Base-by-base conservation (phyloP, 2,888 invertebrate genomes). In the Pseudolycoriella hygida region DNA sequence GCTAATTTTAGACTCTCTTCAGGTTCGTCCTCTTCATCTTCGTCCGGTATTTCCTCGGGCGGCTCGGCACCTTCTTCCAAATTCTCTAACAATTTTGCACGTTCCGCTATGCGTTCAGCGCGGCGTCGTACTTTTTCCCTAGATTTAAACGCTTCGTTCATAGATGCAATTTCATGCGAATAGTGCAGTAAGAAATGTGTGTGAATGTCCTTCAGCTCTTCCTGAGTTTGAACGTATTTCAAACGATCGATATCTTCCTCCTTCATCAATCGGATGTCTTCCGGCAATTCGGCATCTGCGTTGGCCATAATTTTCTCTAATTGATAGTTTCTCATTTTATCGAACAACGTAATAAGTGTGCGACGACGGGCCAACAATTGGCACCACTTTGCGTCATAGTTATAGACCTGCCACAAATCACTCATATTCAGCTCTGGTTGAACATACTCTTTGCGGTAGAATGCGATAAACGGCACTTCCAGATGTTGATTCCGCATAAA, bases 401-500 rank as follows among this genome's bases (percentile, higher is more conserved):
- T 84, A 67, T 92, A 97, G n/a, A 98, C 85, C 60, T 86, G 89
- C 98, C 98, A 99, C 25, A 98, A 67, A 59, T 98, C 97, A 55
- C 89, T 89, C 44, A 94, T 89, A 53, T 80, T 87, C 17, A 98
- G 67, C 57, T 96, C 94, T 0, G 93, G 92, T 56, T 88, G 83
- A 0, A 97, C 90, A 55, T 93, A 93, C 62, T 99, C 98, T 63
- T 98, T 98, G 19, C 97, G 76, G 61, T 98, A 99, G 66, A 94
- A 96, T 0, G 93, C 92, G 55, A 98, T 98, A 63, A 98, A 98
- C 0, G 98, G 97, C 38, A 97, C 94, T 68, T 98, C 97, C 52
- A 93, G 70, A 42, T 87, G 82, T 57, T 94, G 89, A 61, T 93
- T 94, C 37, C 96, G 70, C 78, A 98, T 94, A 59, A 94, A 94